These are phyloP conservation scores for Machimus rusticus DNA, from an alignment of 2,888 invertebrate species.

Conservation along the genomic window DNA sequence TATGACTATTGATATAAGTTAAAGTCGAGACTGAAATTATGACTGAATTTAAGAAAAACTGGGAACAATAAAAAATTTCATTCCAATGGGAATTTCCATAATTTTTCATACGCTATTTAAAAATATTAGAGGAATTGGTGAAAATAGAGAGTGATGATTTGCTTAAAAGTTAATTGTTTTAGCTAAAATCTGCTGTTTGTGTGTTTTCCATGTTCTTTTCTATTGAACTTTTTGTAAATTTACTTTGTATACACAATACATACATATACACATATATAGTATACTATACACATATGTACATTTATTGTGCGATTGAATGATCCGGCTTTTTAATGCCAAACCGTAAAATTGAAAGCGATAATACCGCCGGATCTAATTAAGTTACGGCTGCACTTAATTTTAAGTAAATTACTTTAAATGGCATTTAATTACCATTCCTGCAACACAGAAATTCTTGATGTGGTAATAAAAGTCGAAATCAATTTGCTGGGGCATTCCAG, in stretches of 20 bases:
- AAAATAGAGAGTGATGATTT: no score
- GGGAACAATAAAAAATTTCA: no score
- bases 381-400: background rate
- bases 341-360: background rate
- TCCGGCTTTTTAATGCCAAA: background rate
- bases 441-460: background rate
- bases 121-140: no score
- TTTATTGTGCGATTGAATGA: background rate
- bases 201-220: no score
- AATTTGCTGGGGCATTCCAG: background rate
- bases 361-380: background rate
- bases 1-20: no score
- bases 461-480: background rate
- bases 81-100: no score
- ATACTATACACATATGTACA: background rate
- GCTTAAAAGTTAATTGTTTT: no score
- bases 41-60: no score
- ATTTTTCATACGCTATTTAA: no score
- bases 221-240: background rate
- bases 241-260: background rate
- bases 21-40: no score
- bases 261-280: background rate
- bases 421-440: background rate
- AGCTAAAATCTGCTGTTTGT: no score
- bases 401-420: background rate